Percentiles rank a stretch among this genome's conserved stretches.
These are phyloP conservation scores for Zaprionus gabonicus DNA, from an alignment of 1,140 invertebrate genomes.

Conservation along the genomic window DNA sequence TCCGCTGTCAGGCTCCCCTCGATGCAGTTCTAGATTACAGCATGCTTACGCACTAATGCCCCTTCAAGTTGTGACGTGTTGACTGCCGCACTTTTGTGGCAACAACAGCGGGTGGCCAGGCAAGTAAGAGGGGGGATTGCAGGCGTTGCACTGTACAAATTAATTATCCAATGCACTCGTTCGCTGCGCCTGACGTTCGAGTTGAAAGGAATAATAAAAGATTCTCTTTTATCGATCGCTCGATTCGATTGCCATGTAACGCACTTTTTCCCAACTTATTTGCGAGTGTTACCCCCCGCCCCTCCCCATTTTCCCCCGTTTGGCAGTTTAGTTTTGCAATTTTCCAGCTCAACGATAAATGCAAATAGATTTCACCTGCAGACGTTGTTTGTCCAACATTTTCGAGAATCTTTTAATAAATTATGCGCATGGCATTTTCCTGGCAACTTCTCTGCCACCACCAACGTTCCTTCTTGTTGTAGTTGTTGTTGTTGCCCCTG, in stretches of 20 bases:
- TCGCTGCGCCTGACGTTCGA: slow-evolving; percentile 14
- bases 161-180: slow-evolving; percentile 32
- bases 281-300: no score
- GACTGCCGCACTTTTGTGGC: slow-evolving; percentile 74
- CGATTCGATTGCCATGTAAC: slow-evolving; percentile 52
- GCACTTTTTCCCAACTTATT: slow-evolving; percentile 18
- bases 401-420: slow-evolving; percentile 77
- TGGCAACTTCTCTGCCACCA: slow-evolving; percentile 25
- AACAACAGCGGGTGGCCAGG: slow-evolving; percentile 28
- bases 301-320: neutral
- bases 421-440: slow-evolving; percentile 77
- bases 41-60: slow-evolving; percentile 79
- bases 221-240: slow-evolving; percentile 17
- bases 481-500: slow-evolving; percentile 33
- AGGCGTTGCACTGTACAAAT: slow-evolving; percentile 18
- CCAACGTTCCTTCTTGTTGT: slow-evolving; percentile 8
- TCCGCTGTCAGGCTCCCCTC: slow-evolving; percentile 32
- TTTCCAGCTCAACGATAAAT: slow-evolving; percentile 82
- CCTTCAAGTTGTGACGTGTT: slow-evolving; percentile 74
- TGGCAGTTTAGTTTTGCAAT: slow-evolving; percentile 79
- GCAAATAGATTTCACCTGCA: slow-evolving; percentile 83
- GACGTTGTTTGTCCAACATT: slow-evolving; percentile 80
- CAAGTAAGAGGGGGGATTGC: no score
- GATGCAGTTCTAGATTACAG: slow-evolving; percentile 60
- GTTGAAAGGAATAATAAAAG: neutral